These are phyloP conservation scores for Loripinus fragilis DNA, from an alignment of 2,888 invertebrate genomes.

Conservation along the genomic window DNA sequence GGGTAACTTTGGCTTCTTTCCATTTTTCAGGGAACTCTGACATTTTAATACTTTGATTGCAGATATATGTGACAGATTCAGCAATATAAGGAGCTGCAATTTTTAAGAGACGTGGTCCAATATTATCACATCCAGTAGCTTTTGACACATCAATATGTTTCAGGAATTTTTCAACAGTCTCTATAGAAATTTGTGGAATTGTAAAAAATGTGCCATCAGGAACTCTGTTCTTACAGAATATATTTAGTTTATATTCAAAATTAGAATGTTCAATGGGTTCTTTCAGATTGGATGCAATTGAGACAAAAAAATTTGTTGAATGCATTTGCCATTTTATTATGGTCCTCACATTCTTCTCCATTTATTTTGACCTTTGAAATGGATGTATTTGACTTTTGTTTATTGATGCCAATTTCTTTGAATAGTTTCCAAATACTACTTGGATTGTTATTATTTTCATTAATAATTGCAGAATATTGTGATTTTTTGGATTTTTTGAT, in stretches of 20 bases:
- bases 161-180: neutral
- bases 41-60: neutral
- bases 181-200: neutral
- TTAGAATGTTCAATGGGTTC: constrained; percentile 8
- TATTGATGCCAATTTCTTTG: too few species aligned
- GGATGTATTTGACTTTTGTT: neutral
- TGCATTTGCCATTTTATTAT: neutral
- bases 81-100: neutral
- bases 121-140: constrained; percentile 14
- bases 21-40: neutral
- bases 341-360: neutral
- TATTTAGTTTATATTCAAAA: neutral
- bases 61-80: too few species aligned
- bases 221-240: too few species aligned
- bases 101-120: too few species aligned
- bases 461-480: too few species aligned
- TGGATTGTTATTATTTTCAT: too few species aligned
- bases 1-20: too few species aligned
- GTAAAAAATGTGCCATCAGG: neutral
- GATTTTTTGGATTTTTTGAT: constrained; percentile 1
- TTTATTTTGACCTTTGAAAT: neutral
- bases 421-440: too few species aligned
- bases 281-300: too few species aligned
- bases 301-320: constrained; percentile 10
- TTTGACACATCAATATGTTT: constrained; percentile 2